These are phyloP conservation scores for Cyclophora albipunctata DNA, from an alignment of 2,888 invertebrate species.

Conservation along the genomic window DNA sequence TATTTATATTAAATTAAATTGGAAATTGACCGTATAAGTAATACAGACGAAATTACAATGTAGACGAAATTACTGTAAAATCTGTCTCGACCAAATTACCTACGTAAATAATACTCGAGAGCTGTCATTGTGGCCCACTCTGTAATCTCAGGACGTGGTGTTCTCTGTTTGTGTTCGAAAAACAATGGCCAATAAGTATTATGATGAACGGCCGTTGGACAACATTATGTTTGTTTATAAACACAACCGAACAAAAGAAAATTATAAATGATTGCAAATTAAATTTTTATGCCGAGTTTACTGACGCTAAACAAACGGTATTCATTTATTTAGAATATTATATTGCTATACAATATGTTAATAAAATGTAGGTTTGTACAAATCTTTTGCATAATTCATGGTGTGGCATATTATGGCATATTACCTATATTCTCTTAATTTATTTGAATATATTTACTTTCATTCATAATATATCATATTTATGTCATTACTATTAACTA, in stretches of 20 bases:
- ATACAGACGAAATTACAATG: conserved; percentile 24
- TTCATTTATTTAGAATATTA: too few species aligned
- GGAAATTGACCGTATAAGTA: conserved; percentile 35
- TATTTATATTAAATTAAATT: conserved; percentile 34
- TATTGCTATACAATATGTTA: too few species aligned
- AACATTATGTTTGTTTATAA: neutral
- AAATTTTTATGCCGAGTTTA: too few species aligned
- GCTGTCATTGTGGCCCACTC: conserved; percentile 14
- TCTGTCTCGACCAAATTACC: conserved; percentile 21
- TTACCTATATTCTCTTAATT: too few species aligned
- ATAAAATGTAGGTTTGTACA: too few species aligned
- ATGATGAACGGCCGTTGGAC: conserved; percentile 4
- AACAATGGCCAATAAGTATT: conserved; percentile 16
- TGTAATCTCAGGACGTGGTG: conserved; percentile 12
- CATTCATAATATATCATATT: too few species aligned
- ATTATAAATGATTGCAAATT: too few species aligned
- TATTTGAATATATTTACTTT: too few species aligned
- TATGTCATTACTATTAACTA: too few species aligned
- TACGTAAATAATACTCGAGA: conserved; percentile 17
- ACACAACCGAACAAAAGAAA: neutral
- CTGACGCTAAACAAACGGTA: too few species aligned
- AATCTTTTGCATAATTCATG: too few species aligned
- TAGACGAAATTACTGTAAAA: conserved; percentile 21
- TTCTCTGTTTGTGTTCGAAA: conserved; percentile 10
- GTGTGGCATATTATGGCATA: too few species aligned